Evolutionary conservation across 2,113 vertebrate species (phyloP), one percentile per base, ranked within the genome.

Genomic region (Excalfactoria chinensis): DNA sequence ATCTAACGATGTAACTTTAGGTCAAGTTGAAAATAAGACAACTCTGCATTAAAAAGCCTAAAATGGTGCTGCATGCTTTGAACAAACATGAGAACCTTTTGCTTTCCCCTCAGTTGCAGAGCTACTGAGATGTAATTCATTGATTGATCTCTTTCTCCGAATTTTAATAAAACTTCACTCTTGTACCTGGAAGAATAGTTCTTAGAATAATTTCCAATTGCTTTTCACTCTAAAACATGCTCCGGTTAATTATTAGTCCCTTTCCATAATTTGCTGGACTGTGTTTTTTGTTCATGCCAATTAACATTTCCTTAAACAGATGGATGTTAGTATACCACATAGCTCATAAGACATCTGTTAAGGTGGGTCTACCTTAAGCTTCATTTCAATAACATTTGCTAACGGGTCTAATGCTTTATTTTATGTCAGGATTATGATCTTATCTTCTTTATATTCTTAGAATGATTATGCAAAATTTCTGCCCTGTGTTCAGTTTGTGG

Each of bases 251-350:
- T 96, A 92, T 58, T 85, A 81, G 35, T 88, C 89, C 51, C 84
- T 96, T 97, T 86, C 66, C 78, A 68, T 92, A 91, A 95, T 96
- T 97, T 96, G 72, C 79, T 86, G 66, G 78, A 88, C 75, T 72
- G 41, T 78, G 89, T 92, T 96, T 96, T 95, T 92, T 46, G 58
- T 94, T 81, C 66, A 91, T 6, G 26, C 63, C 64, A 89, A 96
- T 95, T 96, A 96, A 87, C 84, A 89, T 94, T 84, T 84, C 79
- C 89, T 95, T 95, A 95, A 98, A 88, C 68, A 94, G 83, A 94
- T 96, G 84, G 60, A 74, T 46, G 51, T 10, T 93, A 91, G 93
- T 94, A 92, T 78, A 82, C 89, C 79, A 91, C 76, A 71, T 34
- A 86, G 89, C 53, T 74, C 88, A 95, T 79, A 93, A 96, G 80